Evolutionary conservation across 2,888 invertebrate genomes (phyloP), one percentile per base, ranked within the genome.

Genomic region (Heliconius hortense): DNA sequence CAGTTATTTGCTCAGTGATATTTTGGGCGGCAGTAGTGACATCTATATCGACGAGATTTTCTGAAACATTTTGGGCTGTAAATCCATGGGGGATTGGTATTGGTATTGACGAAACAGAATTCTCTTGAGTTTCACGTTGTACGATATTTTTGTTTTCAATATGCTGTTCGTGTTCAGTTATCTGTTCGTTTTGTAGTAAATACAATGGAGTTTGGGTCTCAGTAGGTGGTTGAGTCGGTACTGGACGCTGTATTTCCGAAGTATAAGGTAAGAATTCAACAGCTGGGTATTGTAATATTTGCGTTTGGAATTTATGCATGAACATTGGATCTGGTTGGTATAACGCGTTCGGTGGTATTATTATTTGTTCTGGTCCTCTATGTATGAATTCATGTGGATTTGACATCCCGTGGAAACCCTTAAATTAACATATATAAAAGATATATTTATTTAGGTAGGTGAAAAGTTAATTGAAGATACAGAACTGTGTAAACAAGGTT

Each of bases 271-370:
- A 88, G 76, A 93, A 92, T 78, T 94, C 93, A 1, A 94, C 86
- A 5, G 89, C 84, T 0, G 89, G 91, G 80, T 90, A 91, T 62
- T 92, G 90, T 62, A 90, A 80, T 28, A 92, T 83, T 78, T 92
- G 92, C 56, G 84, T 87, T 82, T 93, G 93, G 39, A 93, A 83
- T 80, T 93, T 93, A 79, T 93, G 93, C 73, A 95, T 83, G 79
- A 90, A 94, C 78, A 87, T 83, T n/a, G 91, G 91, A 80, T 95
- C 94, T 15, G 95, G 92, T 83, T 95, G 94, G 79, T 95, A 95
- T 11, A 95, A 85, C 18, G 90, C 86, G 77, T 88, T 89, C 4
- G 91, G 91, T 76, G 91, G 87, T 78, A 93, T 89, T 28, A 92
- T 86, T 68, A 91, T 86, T 15, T 90, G 88, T 77, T 91, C 91